Conservation (phyloP, 2,113 vertebrate genomes). For the Channa argus region DNA sequence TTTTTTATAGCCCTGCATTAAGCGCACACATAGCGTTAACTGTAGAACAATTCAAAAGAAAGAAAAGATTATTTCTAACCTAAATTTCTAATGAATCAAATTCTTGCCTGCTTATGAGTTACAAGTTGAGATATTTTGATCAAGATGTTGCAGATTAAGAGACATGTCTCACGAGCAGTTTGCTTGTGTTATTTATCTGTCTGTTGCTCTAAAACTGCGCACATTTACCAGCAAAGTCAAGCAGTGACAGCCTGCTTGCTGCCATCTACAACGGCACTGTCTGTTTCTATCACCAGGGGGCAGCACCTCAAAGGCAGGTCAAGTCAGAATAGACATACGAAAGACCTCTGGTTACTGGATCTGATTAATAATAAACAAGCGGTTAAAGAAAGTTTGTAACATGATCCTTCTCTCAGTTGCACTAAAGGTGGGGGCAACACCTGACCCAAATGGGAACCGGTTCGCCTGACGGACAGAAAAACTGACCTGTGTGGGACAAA, state of each 20-base stretch:
- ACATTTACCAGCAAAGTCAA: not conserved
- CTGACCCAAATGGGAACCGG: not conserved
- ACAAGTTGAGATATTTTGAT: too few species aligned
- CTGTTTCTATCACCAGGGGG: constrained; percentile 48
- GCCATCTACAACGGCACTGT: not conserved
- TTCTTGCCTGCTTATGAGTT: too few species aligned
- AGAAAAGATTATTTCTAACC: too few species aligned
- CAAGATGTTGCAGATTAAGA: too few species aligned
- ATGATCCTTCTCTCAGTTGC: constrained; percentile 44
- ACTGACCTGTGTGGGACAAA: constrained; percentile 36
- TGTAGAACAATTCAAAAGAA: too few species aligned
- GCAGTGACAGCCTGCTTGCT: not conserved
- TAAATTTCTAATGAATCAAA: too few species aligned
- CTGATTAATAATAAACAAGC: constrained; percentile 54
- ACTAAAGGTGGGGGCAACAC: constrained; percentile 20
- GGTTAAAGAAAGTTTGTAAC: constrained; percentile 45
- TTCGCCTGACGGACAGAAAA: not conserved
- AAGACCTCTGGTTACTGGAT: constrained; percentile 2
- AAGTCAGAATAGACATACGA: constrained; percentile 8
- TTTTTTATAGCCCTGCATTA: too few species aligned
- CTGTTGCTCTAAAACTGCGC: not conserved
- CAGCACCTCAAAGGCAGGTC: constrained; percentile 22
- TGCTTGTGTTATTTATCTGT: not conserved
- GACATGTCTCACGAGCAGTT: too few species aligned
- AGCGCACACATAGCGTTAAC: too few species aligned